Conservation (phyloP, 2,888 invertebrate species). For the Tetranychus piercei region DNA sequence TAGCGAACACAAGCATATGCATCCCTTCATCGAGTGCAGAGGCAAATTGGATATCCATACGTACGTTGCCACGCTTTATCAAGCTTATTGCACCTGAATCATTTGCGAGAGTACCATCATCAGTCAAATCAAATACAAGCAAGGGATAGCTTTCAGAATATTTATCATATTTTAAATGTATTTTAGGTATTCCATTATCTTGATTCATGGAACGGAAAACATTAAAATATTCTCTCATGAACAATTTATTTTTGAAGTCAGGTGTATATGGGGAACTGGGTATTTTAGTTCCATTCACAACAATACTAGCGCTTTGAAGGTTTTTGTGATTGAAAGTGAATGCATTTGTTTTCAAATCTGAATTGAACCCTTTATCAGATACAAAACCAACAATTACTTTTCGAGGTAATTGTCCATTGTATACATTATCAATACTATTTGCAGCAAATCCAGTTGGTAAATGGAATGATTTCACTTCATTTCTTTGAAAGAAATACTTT, state of each 20-base stretch:
- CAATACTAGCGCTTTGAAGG: background rate
- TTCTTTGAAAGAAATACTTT: no score
- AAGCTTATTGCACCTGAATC: background rate
- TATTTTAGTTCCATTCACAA: no score
- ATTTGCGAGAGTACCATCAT: background rate
- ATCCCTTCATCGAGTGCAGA: background rate
- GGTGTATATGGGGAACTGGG: no score
- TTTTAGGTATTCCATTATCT: background rate
- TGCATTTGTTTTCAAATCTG: background rate
- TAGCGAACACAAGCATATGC: background rate
- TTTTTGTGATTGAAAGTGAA: background rate
- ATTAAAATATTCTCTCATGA: background rate
- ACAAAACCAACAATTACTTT: background rate
- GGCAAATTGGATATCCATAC: background rate
- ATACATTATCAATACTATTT: background rate
- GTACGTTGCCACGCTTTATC: background rate
- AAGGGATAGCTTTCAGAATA: background rate
- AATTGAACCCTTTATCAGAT: background rate
- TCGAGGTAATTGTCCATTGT: slow-evolving; percentile 6
- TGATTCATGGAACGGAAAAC: background rate
- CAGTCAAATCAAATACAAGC: background rate
- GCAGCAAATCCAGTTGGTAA: background rate
- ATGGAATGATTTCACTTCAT: no score
- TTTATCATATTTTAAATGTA: background rate
- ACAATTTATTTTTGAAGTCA: background rate